A percentile compares a stretch with the other conserved stretches of the same genome.
Evolutionary conservation across 2,888 invertebrate species (phyloP).

Genomic region (Cremastinae sp.): DNA sequence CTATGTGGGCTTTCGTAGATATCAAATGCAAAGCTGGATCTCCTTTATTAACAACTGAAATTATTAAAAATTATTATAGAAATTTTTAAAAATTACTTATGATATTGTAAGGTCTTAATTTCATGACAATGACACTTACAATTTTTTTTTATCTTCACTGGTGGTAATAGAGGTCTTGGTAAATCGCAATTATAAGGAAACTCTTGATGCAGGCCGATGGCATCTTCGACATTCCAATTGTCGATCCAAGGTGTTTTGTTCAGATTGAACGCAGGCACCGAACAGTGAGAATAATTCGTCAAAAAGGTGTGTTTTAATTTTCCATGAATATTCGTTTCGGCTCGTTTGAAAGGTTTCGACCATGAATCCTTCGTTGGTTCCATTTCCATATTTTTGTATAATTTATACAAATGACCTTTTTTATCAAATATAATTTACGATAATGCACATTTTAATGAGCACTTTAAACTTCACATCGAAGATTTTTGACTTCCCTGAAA

Average conservation of each 20-base stretch:
- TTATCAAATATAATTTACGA: too few relatives aligned
- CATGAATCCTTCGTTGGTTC: constrained; percentile 22
- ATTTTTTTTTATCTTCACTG: constrained; percentile 68
- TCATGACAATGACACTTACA: constrained; percentile 65
- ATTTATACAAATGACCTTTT: too few relatives aligned
- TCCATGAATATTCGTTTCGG: constrained; percentile 64
- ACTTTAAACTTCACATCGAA: too few relatives aligned
- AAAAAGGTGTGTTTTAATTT: constrained; percentile 66
- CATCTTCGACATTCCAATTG: constrained; percentile 63
- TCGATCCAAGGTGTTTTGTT: constrained; percentile 63
- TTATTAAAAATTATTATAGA: not conserved
- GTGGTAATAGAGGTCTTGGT: constrained; percentile 76
- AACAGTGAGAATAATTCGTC: constrained; percentile 67
- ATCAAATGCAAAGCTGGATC: constrained; percentile 74
- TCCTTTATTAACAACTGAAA: constrained; percentile 67
- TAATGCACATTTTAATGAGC: too few relatives aligned
- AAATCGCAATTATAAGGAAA: constrained; percentile 75
- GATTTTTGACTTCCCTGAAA: too few relatives aligned
- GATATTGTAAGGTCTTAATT: too few relatives aligned
- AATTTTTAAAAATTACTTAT: constrained; percentile 2
- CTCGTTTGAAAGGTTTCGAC: constrained; percentile 62
- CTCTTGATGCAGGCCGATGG: constrained; percentile 66
- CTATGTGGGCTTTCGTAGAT: constrained; percentile 68
- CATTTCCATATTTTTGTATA: constrained; percentile 19
- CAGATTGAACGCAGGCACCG: constrained; percentile 70